Evolutionary conservation across 2,888 invertebrate genomes (phyloP).

Genomic region (Tetranychus truncatus): DNA sequence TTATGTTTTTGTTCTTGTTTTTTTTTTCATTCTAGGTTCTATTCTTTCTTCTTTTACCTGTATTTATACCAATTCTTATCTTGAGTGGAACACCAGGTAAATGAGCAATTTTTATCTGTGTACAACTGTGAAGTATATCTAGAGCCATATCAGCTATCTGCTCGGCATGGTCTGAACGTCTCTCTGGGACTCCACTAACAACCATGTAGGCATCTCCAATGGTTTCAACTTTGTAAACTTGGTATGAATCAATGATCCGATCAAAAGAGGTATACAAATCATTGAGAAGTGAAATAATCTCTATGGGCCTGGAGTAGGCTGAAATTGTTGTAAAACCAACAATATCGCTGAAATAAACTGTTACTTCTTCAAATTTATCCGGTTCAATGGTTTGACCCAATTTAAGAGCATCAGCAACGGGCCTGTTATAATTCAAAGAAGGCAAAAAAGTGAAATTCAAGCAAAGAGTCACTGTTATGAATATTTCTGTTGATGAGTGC

Average conservation of each 20-base stretch:
- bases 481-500: constrained; percentile 10
- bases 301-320: constrained; percentile 27
- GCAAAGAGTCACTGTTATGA: background rate
- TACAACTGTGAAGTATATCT: constrained; percentile 32
- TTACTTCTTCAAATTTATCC: constrained; percentile 28
- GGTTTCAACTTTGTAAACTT: constrained; percentile 30
- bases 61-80: constrained; percentile 35
- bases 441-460: background rate
- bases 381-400: constrained; percentile 27
- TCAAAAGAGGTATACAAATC: constrained; percentile 29
- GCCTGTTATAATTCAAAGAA: constrained; percentile 15
- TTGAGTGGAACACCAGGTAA: constrained; percentile 32
- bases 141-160: constrained; percentile 35
- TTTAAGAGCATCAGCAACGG: constrained; percentile 28
- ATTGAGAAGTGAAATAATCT: constrained; percentile 27
- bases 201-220: constrained; percentile 35
- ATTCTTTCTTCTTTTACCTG: background rate
- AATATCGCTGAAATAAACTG: constrained; percentile 29
- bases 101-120: constrained; percentile 35
- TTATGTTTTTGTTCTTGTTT: no score
- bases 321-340: constrained; percentile 29
- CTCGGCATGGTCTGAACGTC: constrained; percentile 34
- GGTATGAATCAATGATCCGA: constrained; percentile 27
- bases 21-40: no score
- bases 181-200: constrained; percentile 34